Conservation (phyloP, 1,140 invertebrate species). For the Drosophila kikkawai region DNA sequence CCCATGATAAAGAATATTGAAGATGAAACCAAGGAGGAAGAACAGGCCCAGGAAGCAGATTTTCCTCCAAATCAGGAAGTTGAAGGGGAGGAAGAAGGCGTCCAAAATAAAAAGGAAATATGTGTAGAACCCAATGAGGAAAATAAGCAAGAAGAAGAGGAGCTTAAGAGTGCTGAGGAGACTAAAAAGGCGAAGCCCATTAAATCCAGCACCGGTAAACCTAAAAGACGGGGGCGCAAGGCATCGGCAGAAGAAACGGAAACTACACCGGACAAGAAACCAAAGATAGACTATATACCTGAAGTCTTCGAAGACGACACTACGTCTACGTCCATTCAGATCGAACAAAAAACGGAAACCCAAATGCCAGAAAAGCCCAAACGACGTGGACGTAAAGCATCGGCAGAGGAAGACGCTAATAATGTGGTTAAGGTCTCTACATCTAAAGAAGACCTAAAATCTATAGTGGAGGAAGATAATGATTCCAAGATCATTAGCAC, state of each 20-base stretch:
- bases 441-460: background rate
- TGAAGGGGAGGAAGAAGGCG: background rate
- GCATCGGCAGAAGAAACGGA: conserved; percentile 16
- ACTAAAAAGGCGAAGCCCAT: background rate
- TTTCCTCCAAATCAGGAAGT: background rate
- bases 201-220: conserved; percentile 9
- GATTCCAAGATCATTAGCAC: background rate
- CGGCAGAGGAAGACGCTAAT: background rate
- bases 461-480: conserved; percentile 3
- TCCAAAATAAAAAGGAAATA: background rate
- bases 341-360: background rate
- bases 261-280: background rate
- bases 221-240: conserved; percentile 35
- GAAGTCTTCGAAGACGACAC: background rate
- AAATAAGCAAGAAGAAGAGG: background rate
- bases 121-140: background rate
- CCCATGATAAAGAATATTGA: background rate
- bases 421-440: background rate
- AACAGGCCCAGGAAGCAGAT: background rate
- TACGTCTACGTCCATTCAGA: background rate
- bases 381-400: conserved; percentile 1
- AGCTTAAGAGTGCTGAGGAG: background rate
- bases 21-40: background rate
- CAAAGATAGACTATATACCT: background rate
- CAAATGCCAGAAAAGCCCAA: background rate